phyloP scores from a whole-genome alignment of 2,888 invertebrate species.

The Zele albiditarsus region DNA sequence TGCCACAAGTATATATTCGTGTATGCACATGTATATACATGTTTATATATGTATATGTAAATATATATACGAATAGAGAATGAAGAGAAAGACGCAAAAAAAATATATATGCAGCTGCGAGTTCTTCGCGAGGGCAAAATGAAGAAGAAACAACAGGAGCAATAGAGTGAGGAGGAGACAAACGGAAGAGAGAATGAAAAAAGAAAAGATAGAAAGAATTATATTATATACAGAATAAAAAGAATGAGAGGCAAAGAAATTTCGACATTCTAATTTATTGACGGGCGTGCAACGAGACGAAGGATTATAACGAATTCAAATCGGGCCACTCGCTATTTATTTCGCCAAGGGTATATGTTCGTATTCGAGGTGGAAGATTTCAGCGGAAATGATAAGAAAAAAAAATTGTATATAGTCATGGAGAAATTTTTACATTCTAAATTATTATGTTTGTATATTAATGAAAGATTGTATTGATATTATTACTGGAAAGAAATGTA shows the following conservation, averaged over 20 bases:
- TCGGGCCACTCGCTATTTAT: slow-evolving; percentile 27
- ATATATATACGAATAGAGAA: slow-evolving; percentile 24
- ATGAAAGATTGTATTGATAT: too few species aligned
- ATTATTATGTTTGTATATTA: too few species aligned
- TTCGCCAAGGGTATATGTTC: neutral
- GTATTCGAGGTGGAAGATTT: neutral
- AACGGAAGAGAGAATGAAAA: slow-evolving; percentile 1
- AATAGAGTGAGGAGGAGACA: slow-evolving; percentile 3
- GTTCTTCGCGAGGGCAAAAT: slow-evolving; percentile 6
- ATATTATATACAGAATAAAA: slow-evolving; percentile 33
- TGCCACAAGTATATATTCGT: slow-evolving; percentile 18
- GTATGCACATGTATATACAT: neutral
- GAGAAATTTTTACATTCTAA: neutral
- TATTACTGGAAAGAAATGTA: too few species aligned
- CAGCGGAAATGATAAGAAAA: slow-evolving; percentile 1
- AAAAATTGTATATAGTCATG: neutral
- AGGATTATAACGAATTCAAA: slow-evolving; percentile 45
- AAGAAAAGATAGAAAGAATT: slow-evolving; percentile 49
- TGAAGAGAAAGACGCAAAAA: slow-evolving; percentile 37
- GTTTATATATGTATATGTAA: slow-evolving; percentile 6
- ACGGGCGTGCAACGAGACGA: slow-evolving; percentile 36
- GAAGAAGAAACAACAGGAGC: slow-evolving; percentile 14
- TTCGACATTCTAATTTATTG: slow-evolving; percentile 53
- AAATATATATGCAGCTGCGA: slow-evolving; percentile 4
- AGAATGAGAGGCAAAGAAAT: slow-evolving; percentile 44